Conservation (phyloP, 1,140 invertebrate genomes). For the Delia radicum region DNA sequence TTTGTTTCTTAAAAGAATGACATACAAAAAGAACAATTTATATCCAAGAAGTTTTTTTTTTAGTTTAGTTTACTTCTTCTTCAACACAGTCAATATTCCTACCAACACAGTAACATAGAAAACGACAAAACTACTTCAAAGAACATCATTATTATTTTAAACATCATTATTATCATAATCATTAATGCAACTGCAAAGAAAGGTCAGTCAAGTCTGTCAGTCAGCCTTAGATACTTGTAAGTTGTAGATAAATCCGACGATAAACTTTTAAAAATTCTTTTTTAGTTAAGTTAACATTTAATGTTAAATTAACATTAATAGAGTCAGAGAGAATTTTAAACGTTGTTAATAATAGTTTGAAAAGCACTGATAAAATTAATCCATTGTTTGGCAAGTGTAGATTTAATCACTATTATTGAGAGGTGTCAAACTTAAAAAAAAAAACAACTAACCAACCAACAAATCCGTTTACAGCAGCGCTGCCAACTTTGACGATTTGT, state of each 20-base stretch:
- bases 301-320: not conserved
- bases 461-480: too few relatives aligned
- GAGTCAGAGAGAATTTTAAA: not conserved
- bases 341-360: not conserved
- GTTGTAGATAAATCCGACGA: too few relatives aligned
- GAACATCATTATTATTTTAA: not conserved
- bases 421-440: too few relatives aligned
- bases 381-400: not conserved
- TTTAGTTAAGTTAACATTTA: not conserved
- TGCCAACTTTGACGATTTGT: too few relatives aligned
- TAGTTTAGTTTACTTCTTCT: not conserved
- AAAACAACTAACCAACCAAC: too few relatives aligned
- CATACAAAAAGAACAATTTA: not conserved
- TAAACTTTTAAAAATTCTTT: not conserved
- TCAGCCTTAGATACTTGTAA: not conserved
- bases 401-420: too few relatives aligned
- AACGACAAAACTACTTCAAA: too few relatives aligned
- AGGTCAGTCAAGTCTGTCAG: not conserved
- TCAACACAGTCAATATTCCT: not conserved
- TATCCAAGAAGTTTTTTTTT: not conserved
- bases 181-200: not conserved
- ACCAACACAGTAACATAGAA: not conserved
- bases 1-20: not conserved
- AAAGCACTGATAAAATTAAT: not conserved
- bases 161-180: not conserved